These are phyloP conservation scores for Lagorchestes hirsutus DNA, from an alignment of 2,797 vertebrate genomes.

Conservation along the genomic window DNA sequence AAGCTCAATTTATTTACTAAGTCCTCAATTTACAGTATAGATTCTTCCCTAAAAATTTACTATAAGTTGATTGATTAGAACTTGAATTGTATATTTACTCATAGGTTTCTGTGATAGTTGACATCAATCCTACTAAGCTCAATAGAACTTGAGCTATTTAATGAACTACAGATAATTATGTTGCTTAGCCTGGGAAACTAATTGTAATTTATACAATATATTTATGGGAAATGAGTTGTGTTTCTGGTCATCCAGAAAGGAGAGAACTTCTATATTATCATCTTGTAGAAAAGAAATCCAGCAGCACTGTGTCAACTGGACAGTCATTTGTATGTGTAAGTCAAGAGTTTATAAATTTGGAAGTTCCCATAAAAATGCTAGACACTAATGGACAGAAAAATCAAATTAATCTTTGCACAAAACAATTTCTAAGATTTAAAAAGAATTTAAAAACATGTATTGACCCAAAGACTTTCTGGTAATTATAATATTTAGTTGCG, in stretches of 20 bases:
- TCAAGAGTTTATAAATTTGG: neutral
- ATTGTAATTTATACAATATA: rapidly evolving
- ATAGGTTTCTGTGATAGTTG: neutral
- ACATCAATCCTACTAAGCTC: neutral
- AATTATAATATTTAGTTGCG: neutral
- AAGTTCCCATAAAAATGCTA: neutral
- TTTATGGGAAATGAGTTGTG: neutral
- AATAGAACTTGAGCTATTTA: neutral
- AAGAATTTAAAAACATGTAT: neutral
- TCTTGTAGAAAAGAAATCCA: neutral
- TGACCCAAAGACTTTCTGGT: rapidly evolving
- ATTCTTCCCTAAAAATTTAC: neutral
- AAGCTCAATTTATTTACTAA: neutral
- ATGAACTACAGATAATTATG: neutral
- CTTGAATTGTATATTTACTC: neutral
- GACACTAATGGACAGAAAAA: neutral
- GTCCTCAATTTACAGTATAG: neutral
- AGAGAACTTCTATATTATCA: neutral
- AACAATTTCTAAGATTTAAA: neutral
- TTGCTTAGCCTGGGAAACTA: neutral
- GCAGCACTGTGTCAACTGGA: neutral
- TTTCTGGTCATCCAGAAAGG: neutral
- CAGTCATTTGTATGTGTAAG: neutral
- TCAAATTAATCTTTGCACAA: neutral
- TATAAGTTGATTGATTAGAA: neutral